Percentiles rank a stretch among this genome's conserved stretches.
Conservation (phyloP, 1,140 invertebrate species). For the Calosoma granatense region DNA sequence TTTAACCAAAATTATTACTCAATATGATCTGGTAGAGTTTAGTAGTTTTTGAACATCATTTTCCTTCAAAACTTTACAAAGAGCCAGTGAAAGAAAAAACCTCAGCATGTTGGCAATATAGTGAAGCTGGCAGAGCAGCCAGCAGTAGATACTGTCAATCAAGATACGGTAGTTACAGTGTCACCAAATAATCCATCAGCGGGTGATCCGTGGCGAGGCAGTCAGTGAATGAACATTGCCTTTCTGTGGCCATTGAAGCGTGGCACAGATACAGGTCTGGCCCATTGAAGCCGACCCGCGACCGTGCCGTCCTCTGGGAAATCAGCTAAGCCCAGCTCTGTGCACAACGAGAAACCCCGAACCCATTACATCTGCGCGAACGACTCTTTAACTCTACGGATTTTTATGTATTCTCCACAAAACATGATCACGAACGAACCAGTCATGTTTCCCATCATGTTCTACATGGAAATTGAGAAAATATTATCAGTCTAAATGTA, state of each 20-base stretch:
- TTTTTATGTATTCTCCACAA: not conserved
- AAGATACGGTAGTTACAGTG: not conserved
- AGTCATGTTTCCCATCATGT: too few relatives aligned
- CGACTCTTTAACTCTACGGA: slow-evolving; percentile 17
- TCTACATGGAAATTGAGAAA: too few relatives aligned
- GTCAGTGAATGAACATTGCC: slow-evolving; percentile 13
- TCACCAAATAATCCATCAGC: not conserved
- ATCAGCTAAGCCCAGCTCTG: slow-evolving; percentile 29
- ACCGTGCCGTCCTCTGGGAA: slow-evolving; percentile 24
- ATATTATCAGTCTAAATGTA: too few relatives aligned
- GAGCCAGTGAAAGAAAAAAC: too few relatives aligned
- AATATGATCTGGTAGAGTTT: too few relatives aligned
- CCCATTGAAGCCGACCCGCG: slow-evolving; percentile 20
- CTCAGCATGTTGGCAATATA: too few relatives aligned
- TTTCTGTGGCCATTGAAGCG: slow-evolving; percentile 32
- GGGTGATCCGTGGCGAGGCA: not conserved
- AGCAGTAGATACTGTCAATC: not conserved
- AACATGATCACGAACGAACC: too few relatives aligned
- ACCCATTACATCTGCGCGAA: not conserved
- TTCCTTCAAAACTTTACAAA: too few relatives aligned
- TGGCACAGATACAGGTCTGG: slow-evolving; percentile 27
- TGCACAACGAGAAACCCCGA: not conserved
- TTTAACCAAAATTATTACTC: too few relatives aligned
- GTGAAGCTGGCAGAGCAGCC: too few relatives aligned
- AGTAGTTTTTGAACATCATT: too few relatives aligned